Conservation (phyloP, 2,113 vertebrate genomes). For the Gymnorhina tibicen region DNA sequence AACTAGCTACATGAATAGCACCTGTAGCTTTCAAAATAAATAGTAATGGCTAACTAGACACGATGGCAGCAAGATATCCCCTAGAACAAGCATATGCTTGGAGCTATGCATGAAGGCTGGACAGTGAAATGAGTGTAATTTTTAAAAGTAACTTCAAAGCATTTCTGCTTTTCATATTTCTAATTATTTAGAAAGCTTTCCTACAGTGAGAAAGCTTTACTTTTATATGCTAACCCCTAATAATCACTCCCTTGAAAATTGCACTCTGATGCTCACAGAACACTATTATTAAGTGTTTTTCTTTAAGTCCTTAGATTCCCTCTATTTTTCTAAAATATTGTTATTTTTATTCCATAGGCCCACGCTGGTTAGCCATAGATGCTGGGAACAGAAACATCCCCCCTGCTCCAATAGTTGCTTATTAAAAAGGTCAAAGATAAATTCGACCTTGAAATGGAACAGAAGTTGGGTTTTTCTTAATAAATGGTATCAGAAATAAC, state of each 20-base stretch:
- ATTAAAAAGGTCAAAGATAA: conserved; percentile 27
- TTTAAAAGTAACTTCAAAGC: neutral
- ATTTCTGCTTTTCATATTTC: neutral
- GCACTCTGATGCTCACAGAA: neutral
- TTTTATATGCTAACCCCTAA: neutral
- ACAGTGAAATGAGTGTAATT: neutral
- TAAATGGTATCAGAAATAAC: neutral
- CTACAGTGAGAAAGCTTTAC: neutral
- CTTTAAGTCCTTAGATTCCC: neutral
- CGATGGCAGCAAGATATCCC: neutral
- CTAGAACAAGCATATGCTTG: neutral
- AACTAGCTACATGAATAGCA: conserved; percentile 49
- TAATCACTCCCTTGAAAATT: neutral
- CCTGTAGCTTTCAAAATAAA: conserved; percentile 50
- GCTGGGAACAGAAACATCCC: neutral
- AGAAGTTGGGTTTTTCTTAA: neutral
- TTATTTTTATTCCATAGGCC: conserved; percentile 21
- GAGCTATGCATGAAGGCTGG: neutral
- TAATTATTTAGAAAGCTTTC: neutral
- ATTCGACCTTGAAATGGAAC: neutral
- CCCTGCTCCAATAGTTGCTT: neutral
- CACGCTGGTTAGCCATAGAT: neutral
- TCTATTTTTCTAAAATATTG: neutral
- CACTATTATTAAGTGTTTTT: neutral
- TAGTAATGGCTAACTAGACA: conserved; percentile 12